phyloP scores from a whole-genome alignment of 1,140 invertebrate species.

The Papilio polyxenes region DNA sequence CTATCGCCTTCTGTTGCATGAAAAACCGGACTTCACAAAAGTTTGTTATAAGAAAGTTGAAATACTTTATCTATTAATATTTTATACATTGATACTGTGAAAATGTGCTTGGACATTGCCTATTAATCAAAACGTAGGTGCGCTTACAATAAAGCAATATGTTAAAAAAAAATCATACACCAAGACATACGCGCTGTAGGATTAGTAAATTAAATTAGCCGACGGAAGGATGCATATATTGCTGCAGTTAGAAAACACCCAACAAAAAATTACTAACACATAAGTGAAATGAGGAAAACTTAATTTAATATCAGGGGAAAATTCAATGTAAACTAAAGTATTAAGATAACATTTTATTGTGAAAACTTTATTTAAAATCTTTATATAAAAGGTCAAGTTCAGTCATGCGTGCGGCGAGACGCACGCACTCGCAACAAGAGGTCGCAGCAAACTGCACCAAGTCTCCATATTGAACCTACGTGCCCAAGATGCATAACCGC shows the following conservation, averaged over 20 bases:
- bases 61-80: not conserved
- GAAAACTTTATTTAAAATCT: not conserved
- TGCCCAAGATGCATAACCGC: conserved; percentile 75
- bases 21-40: conserved; percentile 2
- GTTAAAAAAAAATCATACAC: not conserved
- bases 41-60: not conserved
- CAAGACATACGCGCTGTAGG: not conserved
- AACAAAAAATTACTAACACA: no score
- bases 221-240: not conserved
- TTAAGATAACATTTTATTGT: not conserved
- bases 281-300: no score
- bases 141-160: not conserved
- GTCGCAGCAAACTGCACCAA: conserved; percentile 47
- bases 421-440: conserved; percentile 31
- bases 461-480: conserved; percentile 68
- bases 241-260: no score
- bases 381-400: not conserved
- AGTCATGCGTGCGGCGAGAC: not conserved
- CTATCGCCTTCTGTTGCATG: conserved; percentile 31
- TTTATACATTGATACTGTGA: not conserved
- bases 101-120: not conserved
- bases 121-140: not conserved
- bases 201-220: not conserved
- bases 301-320: no score
- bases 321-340: not conserved